Base-by-base conservation (phyloP, 2,113 vertebrate species). In the Plectropomus leopardus region DNA sequence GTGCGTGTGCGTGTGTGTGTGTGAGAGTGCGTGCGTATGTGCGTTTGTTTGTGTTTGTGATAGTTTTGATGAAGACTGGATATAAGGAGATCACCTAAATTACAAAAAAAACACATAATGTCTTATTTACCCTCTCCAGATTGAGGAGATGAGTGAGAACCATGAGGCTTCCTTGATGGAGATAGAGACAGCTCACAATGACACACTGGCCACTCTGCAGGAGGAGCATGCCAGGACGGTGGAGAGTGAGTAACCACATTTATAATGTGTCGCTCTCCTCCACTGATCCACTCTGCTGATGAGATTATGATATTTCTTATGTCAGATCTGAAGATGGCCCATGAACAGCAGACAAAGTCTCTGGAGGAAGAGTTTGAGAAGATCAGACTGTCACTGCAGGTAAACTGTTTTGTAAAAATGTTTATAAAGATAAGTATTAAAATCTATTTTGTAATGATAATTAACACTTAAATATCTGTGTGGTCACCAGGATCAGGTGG, bases 361-460 rank as follows among this genome's bases (percentile, higher is more conserved):
- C 83, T 98, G 78, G 96, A 97, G 80, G 96, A 98, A 84, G 95
- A 94, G 57, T 99, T 99, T 95, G 96, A 97, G 78, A 98, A 97
- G 83, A 94, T 97, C 78, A 94, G 97, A 44, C 94, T 99, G 70
- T 97, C 97, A 0, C 95, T 99, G 72, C 98, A 99, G 97, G 98
- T 98, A 55, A 57, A 71, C 4, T 0, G 4, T 26, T 53, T 10
- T 45, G n/a, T 4, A 4, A 11, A n/a, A 40, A n/a, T 7, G 23
- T 42, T 44, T 32, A 16, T 14, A 40, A n/a, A 24, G n/a, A 32
- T 28, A 40, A 16, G 13, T 34, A 7, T 0, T 32, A 14, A 28
- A 0, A 60, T 28, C 0, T 5, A 13, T 66, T 40, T 34, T 48
- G 7, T 50, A 10, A 34, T 48, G 34, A 30, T 11, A 7, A 34